Evolutionary conservation across 2,888 invertebrate species (phyloP).

Genomic region (Phymatocera aterrima): DNA sequence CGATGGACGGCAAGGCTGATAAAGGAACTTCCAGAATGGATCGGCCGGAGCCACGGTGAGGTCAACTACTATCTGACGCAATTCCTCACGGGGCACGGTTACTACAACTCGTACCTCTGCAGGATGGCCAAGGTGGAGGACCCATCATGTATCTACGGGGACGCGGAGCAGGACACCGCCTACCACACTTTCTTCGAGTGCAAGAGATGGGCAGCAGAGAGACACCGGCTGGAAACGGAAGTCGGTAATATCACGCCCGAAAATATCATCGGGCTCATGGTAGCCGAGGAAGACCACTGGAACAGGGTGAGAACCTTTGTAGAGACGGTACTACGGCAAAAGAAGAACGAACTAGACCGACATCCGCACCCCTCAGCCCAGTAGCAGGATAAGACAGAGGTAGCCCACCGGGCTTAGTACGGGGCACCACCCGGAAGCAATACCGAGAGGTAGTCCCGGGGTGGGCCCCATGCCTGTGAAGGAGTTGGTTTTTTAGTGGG

Average conservation of each 20-base stretch:
- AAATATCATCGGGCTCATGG: conserved; percentile 32
- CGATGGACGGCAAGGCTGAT: conserved; percentile 51
- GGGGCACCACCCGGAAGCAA: conserved; percentile 27
- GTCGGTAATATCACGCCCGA: conserved; percentile 27
- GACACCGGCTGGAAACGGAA: neutral
- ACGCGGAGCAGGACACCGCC: conserved; percentile 42
- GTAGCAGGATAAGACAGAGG: neutral
- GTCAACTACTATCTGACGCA: conserved; percentile 51
- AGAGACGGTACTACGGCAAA: conserved; percentile 42
- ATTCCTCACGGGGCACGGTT: conserved; percentile 50
- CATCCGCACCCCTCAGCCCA: neutral
- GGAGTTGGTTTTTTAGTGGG: conserved; percentile 10
- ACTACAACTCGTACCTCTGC: conserved; percentile 50
- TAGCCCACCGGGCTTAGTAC: conserved; percentile 1
- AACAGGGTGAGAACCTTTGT: conserved; percentile 18
- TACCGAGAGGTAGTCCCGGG: conserved; percentile 16
- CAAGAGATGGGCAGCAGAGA: conserved; percentile 40
- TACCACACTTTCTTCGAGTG: conserved; percentile 49
- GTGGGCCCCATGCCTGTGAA: conserved; percentile 12
- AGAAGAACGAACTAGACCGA: conserved; percentile 25
- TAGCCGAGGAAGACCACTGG: conserved; percentile 13
- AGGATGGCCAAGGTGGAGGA: conserved; percentile 36
- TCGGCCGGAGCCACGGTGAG: conserved; percentile 49
- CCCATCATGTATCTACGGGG: conserved; percentile 42
- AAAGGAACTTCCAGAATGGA: conserved; percentile 46